Base-by-base conservation (phyloP, 2,797 vertebrate species). In the Kryptopterus vitreolus region DNA sequence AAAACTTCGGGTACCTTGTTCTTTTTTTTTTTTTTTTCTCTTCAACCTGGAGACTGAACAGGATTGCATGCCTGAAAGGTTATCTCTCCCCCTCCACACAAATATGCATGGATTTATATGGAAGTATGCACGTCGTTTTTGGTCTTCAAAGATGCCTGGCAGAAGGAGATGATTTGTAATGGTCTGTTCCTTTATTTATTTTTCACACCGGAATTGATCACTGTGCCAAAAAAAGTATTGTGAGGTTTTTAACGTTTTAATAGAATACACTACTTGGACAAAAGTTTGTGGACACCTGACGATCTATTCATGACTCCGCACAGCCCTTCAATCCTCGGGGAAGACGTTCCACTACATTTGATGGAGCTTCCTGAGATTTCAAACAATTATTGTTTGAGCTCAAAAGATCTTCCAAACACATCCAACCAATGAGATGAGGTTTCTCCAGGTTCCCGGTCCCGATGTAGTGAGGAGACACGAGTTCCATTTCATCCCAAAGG, bases 181-280 rank as follows among this genome's bases (percentile, higher is more conserved):
- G n/a, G n/a, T n/a, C n/a, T 94, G 88, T 43, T 43, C 38, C 38
- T 43, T 43, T 43, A 89, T 46, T 95, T 92, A 95, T 95, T 95
- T 96, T 95, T 96, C 95, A 92, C 94, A 94, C 91, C 89, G 90
- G 89, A 89, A 89, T 92, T 90, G 92, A 95, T 72, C 93, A 94
- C 95, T 95, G 97, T 98, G 97, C 97, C 98, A 96, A 97, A 96
- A 88, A 93, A 92, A 93, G 90, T 90, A 91, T 88, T 88, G 81
- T 3, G 89, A 89, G 87, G 91, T 90, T 91, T 88, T 84, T 92
- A 6, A 43, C 10, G 6, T 43, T 43, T 43, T 7, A 43, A 10
- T 43, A 43, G 7, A 7, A 43, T 43, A 43, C 38, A 43, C 7
- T 43, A 43, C 38, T 10, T 43, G 38, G 8, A 10, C 38, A 43